Base-by-base conservation (phyloP, 2,888 invertebrate genomes). In the Andrena camellia region DNA sequence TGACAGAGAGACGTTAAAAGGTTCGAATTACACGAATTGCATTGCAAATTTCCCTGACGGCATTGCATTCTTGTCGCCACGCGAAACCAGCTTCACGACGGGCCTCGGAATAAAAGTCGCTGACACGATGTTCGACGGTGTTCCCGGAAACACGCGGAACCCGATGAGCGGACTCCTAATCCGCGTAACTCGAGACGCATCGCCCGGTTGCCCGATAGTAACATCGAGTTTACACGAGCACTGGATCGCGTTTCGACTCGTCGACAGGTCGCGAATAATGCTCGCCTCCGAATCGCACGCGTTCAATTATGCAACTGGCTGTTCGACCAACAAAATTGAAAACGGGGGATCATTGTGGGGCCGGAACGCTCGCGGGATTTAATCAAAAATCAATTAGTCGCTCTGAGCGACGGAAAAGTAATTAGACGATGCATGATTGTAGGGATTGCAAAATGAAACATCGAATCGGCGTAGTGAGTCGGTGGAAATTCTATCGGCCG, bases 141-240 rank as follows among this genome's bases (percentile, higher is more conserved):
- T 87, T 87, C 88, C 81, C 48, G 72, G 88, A 88, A 88, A 72
- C 50, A 64, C 74, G 52, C 33, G 87, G 75, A 84, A 84, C 83
- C 69, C 29, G 86, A 87, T 62, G 78, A 84, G 78, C n/a, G 64
- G 17, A 29, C 70, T 70, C 77, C 78, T 77, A 63, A 72, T 83
- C 80, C 73, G 50, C 62, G 87, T 81, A 87, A 88, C 83, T 73
- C 74, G 87, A 88, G 86, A 81, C 66, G 81, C 78, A 71, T 82
- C 52, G 80, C 63, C 63, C 63, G 20, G 48, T 54, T 33, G 60
- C 54, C 71, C 31, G 72, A 86, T 52, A 67, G 78, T 62, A 80
- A 87, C 87, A 85, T 77, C 71, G 82, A 79, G 81, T 87, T 87
- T 85, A 87, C 87, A 83, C 76, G 76, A 59, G 35, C 60, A 62